These are phyloP conservation scores for Chydorus sphaericus DNA, from an alignment of 2,888 invertebrate genomes.

Conservation along the genomic window DNA sequence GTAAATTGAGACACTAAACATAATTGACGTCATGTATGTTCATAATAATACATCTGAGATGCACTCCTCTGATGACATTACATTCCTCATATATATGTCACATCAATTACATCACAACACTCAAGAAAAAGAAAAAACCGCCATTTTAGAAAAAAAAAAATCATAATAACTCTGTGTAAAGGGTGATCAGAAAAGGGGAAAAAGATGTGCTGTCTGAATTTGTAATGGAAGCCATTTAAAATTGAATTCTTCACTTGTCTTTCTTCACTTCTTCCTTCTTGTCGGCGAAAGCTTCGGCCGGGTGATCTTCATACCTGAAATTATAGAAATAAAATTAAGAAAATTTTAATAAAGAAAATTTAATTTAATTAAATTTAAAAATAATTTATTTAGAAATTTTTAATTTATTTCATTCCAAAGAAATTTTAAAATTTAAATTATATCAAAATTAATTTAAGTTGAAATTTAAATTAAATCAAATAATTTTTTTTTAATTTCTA, in stretches of 20 bases:
- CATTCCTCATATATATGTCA: no score
- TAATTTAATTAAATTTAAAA: not conserved
- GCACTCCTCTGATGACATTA: no score
- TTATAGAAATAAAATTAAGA: not conserved
- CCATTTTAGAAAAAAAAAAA: no score
- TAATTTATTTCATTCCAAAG: not conserved
- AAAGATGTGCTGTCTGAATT: no score
- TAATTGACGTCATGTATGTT: no score
- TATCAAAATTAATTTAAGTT: not conserved
- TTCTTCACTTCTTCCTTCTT: slow-evolving; percentile 27
- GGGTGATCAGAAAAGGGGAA: no score
- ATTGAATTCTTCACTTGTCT: slow-evolving; percentile 24
- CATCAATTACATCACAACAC: no score
- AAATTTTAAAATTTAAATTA: not conserved
- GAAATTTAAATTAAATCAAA: not conserved
- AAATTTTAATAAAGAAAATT: not conserved
- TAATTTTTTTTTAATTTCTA: not conserved
- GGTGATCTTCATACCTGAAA: slow-evolving; percentile 54
- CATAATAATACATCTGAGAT: no score
- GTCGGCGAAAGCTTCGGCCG: slow-evolving; percentile 33
- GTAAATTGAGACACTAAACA: no score
- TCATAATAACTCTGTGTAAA: no score
- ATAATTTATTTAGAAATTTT: not conserved
- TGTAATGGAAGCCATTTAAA: no score
- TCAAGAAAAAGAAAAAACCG: no score